Evolutionary conservation across 2,797 vertebrate genomes (phyloP).

Genomic region (Falco rusticolus): DNA sequence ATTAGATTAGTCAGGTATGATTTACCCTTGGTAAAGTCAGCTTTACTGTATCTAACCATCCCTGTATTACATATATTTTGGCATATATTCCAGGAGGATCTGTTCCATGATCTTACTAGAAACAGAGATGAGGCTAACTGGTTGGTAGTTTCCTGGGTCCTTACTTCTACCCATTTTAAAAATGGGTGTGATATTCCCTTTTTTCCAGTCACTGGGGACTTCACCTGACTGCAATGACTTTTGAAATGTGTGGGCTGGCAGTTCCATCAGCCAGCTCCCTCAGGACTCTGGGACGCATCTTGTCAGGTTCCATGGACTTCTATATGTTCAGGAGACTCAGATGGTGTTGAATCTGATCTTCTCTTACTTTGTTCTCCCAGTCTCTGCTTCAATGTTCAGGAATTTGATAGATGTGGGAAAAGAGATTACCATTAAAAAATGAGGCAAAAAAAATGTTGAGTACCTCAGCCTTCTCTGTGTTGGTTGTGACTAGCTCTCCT

Average conservation of each 20-base stretch:
- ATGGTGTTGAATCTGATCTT: neutral
- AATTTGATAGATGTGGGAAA: neutral
- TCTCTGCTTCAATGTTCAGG: neutral
- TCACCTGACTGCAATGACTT: neutral
- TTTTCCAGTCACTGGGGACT: too few relatives aligned
- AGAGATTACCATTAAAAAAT: neutral
- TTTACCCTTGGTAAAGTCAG: too few relatives aligned
- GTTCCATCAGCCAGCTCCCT: neutral
- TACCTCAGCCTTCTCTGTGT: neutral
- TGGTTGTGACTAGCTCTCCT: neutral
- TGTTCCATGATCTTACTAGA: too few relatives aligned
- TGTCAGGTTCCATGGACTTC: too few relatives aligned
- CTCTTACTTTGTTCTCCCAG: neutral
- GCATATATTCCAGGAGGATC: too few relatives aligned
- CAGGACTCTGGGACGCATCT: neutral
- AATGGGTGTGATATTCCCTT: too few relatives aligned
- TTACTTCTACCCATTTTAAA: too few relatives aligned
- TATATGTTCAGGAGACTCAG: neutral
- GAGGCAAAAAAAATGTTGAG: neutral
- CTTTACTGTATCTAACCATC: too few relatives aligned
- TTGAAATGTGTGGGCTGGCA: neutral
- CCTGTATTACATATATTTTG: too few relatives aligned
- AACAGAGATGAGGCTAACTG: too few relatives aligned
- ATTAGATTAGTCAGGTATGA: too few relatives aligned
- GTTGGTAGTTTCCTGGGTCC: too few relatives aligned